phyloP scores from a whole-genome alignment of 2,888 invertebrate species.

The Harmothoe impar region DNA sequence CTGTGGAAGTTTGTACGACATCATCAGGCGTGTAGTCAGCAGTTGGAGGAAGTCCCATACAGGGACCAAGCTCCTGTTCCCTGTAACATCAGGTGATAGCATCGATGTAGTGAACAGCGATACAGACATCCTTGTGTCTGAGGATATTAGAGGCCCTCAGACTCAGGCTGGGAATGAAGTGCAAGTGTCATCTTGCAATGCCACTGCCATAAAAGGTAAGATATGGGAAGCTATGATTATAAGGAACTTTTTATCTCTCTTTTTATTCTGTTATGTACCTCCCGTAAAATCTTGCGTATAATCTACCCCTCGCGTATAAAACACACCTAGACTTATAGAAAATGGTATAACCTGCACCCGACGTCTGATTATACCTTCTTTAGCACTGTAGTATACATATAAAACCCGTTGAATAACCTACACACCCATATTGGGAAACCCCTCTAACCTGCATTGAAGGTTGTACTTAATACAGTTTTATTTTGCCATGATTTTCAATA shows the following conservation, averaged over 20 bases:
- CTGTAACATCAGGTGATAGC: neutral
- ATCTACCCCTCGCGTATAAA: neutral
- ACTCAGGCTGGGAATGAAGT: neutral
- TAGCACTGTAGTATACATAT: neutral
- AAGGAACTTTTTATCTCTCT: neutral
- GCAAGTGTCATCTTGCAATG: neutral
- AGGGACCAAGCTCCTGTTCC: slow-evolving; percentile 2
- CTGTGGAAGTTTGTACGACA: slow-evolving; percentile 27
- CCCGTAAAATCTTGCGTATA: too few species aligned
- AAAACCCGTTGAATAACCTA: too few species aligned
- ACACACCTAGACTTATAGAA: neutral
- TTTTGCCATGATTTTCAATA: too few species aligned
- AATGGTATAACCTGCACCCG: neutral
- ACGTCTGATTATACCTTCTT: neutral
- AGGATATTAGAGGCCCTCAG: neutral
- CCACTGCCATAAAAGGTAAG: neutral
- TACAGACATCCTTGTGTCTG: neutral
- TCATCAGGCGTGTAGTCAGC: neutral
- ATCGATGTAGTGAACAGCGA: neutral
- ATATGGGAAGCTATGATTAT: neutral
- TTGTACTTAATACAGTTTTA: too few species aligned
- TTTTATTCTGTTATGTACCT: neutral
- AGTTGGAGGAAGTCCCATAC: neutral
- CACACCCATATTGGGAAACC: too few species aligned
- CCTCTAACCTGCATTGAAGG: too few species aligned